Conservation (phyloP, 2,797 vertebrate species). For the Numenius phaeopus region DNA sequence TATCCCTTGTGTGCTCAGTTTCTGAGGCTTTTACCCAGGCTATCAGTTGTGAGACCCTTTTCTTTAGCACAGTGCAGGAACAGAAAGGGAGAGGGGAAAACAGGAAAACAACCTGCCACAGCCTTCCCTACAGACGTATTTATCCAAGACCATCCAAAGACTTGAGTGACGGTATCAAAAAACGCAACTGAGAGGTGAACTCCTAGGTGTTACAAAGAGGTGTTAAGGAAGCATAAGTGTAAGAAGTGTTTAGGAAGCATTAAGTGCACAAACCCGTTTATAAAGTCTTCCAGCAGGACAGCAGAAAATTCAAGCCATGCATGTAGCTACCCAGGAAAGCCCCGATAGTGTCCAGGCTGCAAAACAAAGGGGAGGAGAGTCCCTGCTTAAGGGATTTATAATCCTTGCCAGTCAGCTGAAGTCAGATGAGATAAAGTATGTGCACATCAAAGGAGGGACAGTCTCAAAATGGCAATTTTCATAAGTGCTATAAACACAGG, state of each 20-base stretch:
- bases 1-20: not conserved
- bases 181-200: not conserved
- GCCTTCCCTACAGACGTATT: rapidly evolving
- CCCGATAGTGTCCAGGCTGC: not conserved
- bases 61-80: not conserved
- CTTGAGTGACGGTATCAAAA: not conserved
- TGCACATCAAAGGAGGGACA: not conserved
- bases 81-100: not conserved
- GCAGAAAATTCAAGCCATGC: not conserved
- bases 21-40: not conserved
- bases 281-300: not conserved
- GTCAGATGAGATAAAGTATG: conserved; percentile 11
- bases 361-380: not conserved
- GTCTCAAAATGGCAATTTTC: conserved; percentile 35
- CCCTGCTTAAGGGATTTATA: conserved; percentile 14
- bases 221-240: not conserved
- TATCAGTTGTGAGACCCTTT: not conserved
- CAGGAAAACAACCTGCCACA: not conserved
- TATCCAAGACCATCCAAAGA: not conserved
- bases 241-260: not conserved
- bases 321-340: not conserved
- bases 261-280: not conserved
- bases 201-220: not conserved
- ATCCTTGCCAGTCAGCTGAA: not conserved
- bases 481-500: conserved; percentile 28